Conservation (phyloP, 1,140 invertebrate genomes). For the Solen grandis region DNA sequence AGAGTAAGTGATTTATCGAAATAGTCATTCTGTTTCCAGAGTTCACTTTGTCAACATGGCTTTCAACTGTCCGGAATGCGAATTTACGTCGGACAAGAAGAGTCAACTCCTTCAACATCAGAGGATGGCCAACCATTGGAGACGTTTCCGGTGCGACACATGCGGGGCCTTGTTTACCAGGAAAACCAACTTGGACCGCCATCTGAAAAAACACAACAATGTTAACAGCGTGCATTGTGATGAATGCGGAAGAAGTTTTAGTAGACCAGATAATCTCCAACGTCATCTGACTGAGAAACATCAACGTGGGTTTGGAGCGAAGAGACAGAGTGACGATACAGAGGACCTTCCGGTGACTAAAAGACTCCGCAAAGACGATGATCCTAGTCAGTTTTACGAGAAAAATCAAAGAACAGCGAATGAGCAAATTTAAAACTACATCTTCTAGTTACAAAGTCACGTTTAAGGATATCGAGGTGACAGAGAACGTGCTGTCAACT, state of each 20-base stretch:
- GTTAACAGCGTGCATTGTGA: constrained; percentile 1
- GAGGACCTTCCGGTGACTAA: background rate
- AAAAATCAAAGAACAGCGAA: constrained; percentile 14
- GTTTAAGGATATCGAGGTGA: constrained; percentile 16
- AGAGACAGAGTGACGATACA: background rate
- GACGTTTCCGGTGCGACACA: background rate
- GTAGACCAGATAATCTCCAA: constrained; percentile 6
- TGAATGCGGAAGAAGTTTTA: constrained; percentile 12
- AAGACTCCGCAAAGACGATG: constrained; percentile 10
- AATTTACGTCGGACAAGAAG: background rate
- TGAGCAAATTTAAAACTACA: constrained; percentile 13
- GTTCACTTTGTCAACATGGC: background rate
- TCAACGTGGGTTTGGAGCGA: background rate
- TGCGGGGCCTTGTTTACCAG: background rate
- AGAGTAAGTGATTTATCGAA: too few relatives aligned
- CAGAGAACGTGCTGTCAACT: constrained; percentile 2
- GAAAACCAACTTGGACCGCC: constrained; percentile 1
- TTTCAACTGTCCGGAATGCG: background rate
- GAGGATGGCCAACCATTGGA: constrained; percentile 8
- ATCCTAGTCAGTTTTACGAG: background rate
- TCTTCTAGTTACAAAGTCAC: background rate
- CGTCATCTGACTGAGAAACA: constrained; percentile 4
- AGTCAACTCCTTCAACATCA: background rate
- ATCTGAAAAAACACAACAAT: background rate
- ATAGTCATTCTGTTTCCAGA: too few relatives aligned